Percentiles rank a stretch among this genome's conserved stretches.
These are phyloP conservation scores for Drosophila pseudoananassae DNA, from an alignment of 1,140 invertebrate genomes.

Conservation along the genomic window DNA sequence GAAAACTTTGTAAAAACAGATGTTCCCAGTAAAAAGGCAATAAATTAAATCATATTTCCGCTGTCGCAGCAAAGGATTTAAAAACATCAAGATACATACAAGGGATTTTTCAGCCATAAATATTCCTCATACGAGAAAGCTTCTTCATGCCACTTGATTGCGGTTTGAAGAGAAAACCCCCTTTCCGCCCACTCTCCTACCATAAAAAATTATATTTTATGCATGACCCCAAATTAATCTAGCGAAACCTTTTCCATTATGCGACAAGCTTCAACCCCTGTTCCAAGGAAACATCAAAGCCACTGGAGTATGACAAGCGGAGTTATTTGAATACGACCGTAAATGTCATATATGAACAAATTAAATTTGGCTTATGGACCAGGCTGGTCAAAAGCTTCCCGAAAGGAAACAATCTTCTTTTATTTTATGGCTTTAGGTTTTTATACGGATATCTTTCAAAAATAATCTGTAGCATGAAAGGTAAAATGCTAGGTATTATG, in stretches of 20 bases:
- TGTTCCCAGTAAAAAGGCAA: slow-evolving; percentile 49
- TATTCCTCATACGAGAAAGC: slow-evolving; percentile 57
- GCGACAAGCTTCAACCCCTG: slow-evolving; percentile 35
- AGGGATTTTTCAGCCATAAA: slow-evolving; percentile 60
- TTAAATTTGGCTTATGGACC: slow-evolving; percentile 74
- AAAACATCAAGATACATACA: slow-evolving; percentile 37
- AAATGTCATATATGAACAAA: slow-evolving; percentile 76
- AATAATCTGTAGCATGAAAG: neutral
- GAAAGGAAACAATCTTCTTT: slow-evolving; percentile 11
- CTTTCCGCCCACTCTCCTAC: slow-evolving; percentile 13
- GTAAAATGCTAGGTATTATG: neutral
- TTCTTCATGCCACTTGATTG: slow-evolving; percentile 58
- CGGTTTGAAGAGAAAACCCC: slow-evolving; percentile 24
- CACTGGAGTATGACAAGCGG: slow-evolving; percentile 73
- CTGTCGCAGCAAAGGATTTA: slow-evolving; percentile 46
- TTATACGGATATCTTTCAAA: slow-evolving; percentile 4
- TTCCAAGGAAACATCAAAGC: slow-evolving; percentile 64
- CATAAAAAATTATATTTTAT: slow-evolving; percentile 81
- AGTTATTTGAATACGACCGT: slow-evolving; percentile 76
- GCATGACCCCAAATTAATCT: slow-evolving; percentile 83
- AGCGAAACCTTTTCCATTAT: slow-evolving; percentile 72
- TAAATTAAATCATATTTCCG: slow-evolving; percentile 61
- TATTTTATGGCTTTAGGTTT: slow-evolving; percentile 16
- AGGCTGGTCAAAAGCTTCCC: slow-evolving; percentile 12
- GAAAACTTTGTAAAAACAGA: slow-evolving; percentile 48